Evolutionary conservation across 2,888 invertebrate genomes (phyloP).

Genomic region (Gymnocheta viridis): DNA sequence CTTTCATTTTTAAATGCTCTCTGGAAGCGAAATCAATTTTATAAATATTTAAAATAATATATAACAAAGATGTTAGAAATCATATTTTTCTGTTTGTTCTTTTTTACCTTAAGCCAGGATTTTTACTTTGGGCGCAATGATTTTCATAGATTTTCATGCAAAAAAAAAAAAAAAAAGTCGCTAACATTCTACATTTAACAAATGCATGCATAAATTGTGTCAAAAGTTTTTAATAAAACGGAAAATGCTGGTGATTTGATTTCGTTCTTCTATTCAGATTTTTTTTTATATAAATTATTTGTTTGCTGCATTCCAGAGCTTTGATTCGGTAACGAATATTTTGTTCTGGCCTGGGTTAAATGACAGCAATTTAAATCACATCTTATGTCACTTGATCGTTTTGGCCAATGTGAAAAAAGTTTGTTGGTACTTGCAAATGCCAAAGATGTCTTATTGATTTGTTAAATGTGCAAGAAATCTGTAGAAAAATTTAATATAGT

Average conservation of each 20-base stretch:
- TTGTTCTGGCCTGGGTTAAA: constrained; percentile 1
- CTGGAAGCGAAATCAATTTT: constrained; percentile 30
- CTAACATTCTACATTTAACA: constrained; percentile 29
- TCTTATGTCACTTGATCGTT: constrained; percentile 21
- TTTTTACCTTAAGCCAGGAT: constrained; percentile 31
- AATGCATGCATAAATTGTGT: constrained; percentile 56
- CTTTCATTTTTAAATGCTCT: neutral
- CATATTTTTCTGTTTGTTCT: neutral
- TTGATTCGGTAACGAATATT: constrained; percentile 1
- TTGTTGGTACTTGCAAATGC: constrained; percentile 24
- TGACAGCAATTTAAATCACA: constrained; percentile 23
- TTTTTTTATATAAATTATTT: neutral
- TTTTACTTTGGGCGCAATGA: constrained; percentile 31
- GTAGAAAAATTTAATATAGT: neutral
- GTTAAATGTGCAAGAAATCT: constrained; percentile 23
- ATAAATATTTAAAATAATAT: constrained; percentile 39
- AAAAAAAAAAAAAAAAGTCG: neutral
- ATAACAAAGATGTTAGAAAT: neutral
- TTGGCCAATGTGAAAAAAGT: constrained; percentile 37
- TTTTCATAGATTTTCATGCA: constrained; percentile 1
- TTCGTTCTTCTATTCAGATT: constrained; percentile 4
- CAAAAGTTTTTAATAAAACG: constrained; percentile 61
- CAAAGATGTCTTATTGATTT: constrained; percentile 53
- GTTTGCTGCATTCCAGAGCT: neutral
- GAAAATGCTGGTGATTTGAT: constrained; percentile 38